phyloP scores from a whole-genome alignment of 2,888 invertebrate species.

The Perdita meconis region DNA sequence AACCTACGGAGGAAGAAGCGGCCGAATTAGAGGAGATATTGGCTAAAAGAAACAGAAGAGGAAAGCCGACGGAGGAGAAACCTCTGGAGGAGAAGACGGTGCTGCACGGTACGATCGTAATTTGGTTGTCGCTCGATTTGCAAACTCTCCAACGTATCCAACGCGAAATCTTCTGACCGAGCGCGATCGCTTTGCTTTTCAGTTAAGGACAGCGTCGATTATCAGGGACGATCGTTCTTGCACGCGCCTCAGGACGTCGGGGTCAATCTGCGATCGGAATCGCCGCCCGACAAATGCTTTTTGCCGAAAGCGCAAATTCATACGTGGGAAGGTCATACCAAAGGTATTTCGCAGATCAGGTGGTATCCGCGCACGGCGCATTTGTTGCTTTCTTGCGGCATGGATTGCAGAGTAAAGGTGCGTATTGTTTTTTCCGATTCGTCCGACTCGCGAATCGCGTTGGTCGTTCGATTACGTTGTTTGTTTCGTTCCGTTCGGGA shows the following conservation, averaged over 20 bases:
- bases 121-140: background rate
- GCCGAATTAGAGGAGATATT: conserved; percentile 97
- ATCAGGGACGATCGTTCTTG: conserved; percentile 98
- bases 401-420: conserved; percentile 98
- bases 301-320: conserved; percentile 97
- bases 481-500: background rate
- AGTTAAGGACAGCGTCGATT: conserved; percentile 97
- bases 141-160: too few species aligned
- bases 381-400: conserved; percentile 96
- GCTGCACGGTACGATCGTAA: conserved; percentile 87
- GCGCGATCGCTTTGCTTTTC: background rate
- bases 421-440: background rate
- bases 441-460: too few species aligned
- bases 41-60: conserved; percentile 95
- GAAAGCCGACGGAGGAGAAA: conserved; percentile 93
- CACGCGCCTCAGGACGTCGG: conserved; percentile 97
- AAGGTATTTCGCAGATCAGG: conserved; percentile 96
- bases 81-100: conserved; percentile 97
- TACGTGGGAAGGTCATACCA: conserved; percentile 98
- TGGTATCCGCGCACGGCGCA: conserved; percentile 98
- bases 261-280: conserved; percentile 93
- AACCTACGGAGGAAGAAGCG: conserved; percentile 96
- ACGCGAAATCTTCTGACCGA: too few species aligned
- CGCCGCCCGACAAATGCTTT: conserved; percentile 97
- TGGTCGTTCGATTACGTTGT: too few species aligned